Percentiles rank a stretch among this genome's conserved stretches.
Conservation (phyloP, 2,797 vertebrate species). For the Sciurus vulgaris region DNA sequence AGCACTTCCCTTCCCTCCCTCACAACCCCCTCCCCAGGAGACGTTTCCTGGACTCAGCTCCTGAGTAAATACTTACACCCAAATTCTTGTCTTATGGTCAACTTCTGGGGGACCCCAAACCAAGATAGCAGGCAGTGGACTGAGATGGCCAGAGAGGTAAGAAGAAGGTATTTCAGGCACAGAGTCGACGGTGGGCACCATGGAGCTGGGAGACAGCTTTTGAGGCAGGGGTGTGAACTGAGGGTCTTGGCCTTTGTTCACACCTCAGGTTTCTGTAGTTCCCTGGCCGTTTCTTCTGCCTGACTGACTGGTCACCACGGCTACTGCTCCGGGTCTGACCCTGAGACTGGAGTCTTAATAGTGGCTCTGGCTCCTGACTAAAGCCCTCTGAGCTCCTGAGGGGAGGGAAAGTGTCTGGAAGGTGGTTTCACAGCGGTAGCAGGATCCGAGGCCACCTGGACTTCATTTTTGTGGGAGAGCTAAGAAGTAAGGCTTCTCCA, state of each 20-base stretch:
- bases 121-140: not conserved
- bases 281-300: not conserved
- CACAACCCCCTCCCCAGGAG: not conserved
- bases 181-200: not conserved
- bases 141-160: not conserved
- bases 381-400: not conserved
- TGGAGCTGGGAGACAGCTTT: not conserved
- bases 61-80: not conserved
- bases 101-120: not conserved
- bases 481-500: constrained; percentile 18
- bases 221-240: not conserved
- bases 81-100: not conserved
- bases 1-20: not conserved
- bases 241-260: not conserved
- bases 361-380: not conserved
- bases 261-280: not conserved
- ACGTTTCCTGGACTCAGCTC: not conserved
- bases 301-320: not conserved
- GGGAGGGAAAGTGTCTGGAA: not conserved
- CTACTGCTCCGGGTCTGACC: not conserved
- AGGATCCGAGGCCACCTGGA: not conserved
- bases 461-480: not conserved
- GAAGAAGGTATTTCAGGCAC: not conserved
- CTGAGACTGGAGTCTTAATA: not conserved
- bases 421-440: not conserved